phyloP scores from a whole-genome alignment of 2,797 vertebrate genomes.

The Enteromius argenteus region DNA sequence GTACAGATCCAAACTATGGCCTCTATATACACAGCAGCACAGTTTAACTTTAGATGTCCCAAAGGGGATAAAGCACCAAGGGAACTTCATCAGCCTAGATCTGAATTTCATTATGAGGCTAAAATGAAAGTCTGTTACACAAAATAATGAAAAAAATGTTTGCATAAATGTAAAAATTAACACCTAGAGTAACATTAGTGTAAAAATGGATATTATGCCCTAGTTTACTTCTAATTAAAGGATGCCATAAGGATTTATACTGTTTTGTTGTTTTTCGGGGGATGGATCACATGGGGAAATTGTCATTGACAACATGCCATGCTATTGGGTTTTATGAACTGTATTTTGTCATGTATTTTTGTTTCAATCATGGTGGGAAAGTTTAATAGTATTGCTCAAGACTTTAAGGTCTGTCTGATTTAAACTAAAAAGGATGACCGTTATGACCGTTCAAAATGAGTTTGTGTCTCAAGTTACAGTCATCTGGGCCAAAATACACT shows the following conservation, averaged over 20 bases:
- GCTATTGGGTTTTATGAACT: neutral
- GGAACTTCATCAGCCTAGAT: slow-evolving; percentile 37
- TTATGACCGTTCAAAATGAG: too few species aligned
- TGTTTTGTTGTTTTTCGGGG: neutral
- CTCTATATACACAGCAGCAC: neutral
- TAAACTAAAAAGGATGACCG: neutral
- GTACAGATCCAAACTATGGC: neutral
- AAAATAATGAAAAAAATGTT: neutral
- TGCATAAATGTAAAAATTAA: neutral
- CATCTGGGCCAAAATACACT: neutral
- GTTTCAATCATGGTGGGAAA: neutral
- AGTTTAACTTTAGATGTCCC: slow-evolving; percentile 24
- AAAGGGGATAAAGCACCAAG: slow-evolving; percentile 17
- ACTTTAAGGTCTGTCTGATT: too few species aligned
- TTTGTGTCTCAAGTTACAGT: neutral
- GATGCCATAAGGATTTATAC: neutral
- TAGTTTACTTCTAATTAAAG: neutral
- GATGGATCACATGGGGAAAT: neutral
- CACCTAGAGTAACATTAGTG: neutral
- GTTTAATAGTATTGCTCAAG: neutral
- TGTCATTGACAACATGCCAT: neutral
- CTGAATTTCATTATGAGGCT: slow-evolving; percentile 24
- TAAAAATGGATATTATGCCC: neutral
- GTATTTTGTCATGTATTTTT: neutral
- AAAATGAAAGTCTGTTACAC: neutral